Evolutionary conservation across 2,888 invertebrate species (phyloP), one percentile per base, ranked within the genome.

Genomic region (Caenorhabditis virilis): DNA sequence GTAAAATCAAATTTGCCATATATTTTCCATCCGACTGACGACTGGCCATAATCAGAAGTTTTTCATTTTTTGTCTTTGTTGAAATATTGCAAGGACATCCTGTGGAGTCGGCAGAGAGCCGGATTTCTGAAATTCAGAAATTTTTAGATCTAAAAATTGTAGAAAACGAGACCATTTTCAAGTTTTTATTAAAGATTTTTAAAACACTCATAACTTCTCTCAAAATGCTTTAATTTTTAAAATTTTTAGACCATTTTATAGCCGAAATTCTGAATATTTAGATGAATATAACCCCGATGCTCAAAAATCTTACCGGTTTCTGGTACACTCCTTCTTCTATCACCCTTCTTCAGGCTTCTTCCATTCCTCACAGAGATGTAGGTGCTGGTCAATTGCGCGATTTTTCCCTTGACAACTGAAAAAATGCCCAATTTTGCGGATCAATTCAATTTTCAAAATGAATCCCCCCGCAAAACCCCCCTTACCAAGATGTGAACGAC

Each of bases 401-500:
- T 51, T 51, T 76, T 70, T 25, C 69, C 80, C 63, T 79, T 77
- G 7, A 79, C 45, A 33, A 80, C 79, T 80, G 65, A 47, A 79
- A 74, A 36, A 50, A 38, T 41, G 5, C 7, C 20, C 41, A 22
- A 41, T 41, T 22, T 41, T 22, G 5, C 39, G 11, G 16, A 15
- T 36, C 16, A 20, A 6, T n/a, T n/a, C n/a, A n/a, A n/a, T n/a
- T n/a, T n/a, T n/a, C n/a, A n/a, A 33, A 35, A 13, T 3, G 49
- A 4, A 20, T 2, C 30, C 25, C 13, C 6, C 46, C 16, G 33
- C 13, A 47, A 27, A 20, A 11, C 18, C 23, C n/a, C 25, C 30
- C 39, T 83, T 82, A 88, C 88, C 88, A 69, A 87, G 85, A 52
- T 86, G 84, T 16, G 88, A 85, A 55, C 87, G 80, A 74, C 88